These are phyloP conservation scores for Fragum whitleyi DNA, from an alignment of 2,888 invertebrate species.

Conservation along the genomic window DNA sequence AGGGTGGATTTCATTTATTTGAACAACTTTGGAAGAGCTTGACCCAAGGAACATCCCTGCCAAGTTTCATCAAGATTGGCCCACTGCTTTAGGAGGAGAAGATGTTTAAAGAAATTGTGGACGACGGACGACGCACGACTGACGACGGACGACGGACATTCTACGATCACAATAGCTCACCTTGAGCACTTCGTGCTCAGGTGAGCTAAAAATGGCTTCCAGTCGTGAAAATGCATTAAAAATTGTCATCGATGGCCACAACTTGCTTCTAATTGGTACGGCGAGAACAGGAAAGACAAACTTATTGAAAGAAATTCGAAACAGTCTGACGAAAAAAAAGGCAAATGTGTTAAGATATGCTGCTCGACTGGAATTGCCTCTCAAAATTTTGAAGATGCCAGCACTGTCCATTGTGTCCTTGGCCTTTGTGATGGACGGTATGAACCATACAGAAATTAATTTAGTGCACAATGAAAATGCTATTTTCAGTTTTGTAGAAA, in stretches of 20 bases:
- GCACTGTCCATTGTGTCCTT: slow-evolving; percentile 13
- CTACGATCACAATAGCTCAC: no score
- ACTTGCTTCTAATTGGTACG: slow-evolving; percentile 1
- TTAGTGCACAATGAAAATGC: slow-evolving; percentile 1
- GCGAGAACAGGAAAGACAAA: slow-evolving; percentile 21
- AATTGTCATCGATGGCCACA: slow-evolving; percentile 11
- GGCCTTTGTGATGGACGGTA: slow-evolving; percentile 11
- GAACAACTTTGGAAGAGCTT: no score
- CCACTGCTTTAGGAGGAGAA: no score
- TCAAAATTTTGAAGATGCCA: not conserved
- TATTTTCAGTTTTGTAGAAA: slow-evolving; percentile 19
- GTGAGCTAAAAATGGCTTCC: not conserved
- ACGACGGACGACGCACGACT: no score
- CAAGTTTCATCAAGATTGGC: no score
- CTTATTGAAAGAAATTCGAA: not conserved
- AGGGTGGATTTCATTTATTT: no score
- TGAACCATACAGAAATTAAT: not conserved
- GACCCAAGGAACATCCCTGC: no score
- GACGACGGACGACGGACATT: no score
- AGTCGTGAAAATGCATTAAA: slow-evolving; percentile 10
- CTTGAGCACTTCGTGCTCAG: no score
- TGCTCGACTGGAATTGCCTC: slow-evolving; percentile 16
- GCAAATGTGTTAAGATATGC: not conserved
- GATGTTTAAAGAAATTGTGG: no score
- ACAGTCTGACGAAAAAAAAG: not conserved